Evolutionary conservation across 2,113 vertebrate genomes (phyloP).

Genomic region (Pachycephala philippinensis): DNA sequence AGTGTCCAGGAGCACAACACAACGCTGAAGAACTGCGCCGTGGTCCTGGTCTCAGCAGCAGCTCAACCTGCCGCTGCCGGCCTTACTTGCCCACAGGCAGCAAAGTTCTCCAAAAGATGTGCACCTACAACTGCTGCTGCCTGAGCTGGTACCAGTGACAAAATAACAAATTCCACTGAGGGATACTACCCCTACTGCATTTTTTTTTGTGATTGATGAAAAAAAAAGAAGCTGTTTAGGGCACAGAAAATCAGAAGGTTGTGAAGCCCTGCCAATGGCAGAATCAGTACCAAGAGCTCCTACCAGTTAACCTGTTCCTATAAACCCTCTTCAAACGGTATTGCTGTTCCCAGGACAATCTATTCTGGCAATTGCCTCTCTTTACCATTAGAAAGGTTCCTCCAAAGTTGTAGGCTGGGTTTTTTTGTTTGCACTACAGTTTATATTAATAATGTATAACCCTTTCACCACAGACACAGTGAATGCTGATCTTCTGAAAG

Average conservation of each 20-base stretch:
- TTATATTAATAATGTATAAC: background rate
- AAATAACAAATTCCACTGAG: background rate
- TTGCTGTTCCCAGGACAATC: background rate
- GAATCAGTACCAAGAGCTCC: background rate
- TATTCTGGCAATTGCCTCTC: background rate
- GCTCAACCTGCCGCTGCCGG: background rate
- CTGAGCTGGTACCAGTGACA: background rate
- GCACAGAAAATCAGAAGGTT: background rate
- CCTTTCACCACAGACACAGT: background rate
- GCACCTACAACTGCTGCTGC: background rate
- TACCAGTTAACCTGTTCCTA: background rate
- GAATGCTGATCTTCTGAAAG: background rate
- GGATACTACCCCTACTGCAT: background rate
- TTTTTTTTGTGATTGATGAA: background rate
- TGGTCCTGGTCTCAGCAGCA: background rate
- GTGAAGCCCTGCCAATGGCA: background rate
- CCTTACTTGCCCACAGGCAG: background rate
- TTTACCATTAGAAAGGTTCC: background rate
- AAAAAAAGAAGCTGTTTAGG: background rate
- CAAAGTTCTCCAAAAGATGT: background rate
- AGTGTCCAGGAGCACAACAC: background rate
- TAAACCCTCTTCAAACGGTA: fast-evolving
- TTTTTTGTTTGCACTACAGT: background rate
- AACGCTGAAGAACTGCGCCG: fast-evolving
- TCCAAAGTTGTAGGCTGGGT: too few relatives aligned